phyloP scores from a whole-genome alignment of 2,888 invertebrate genomes.

The Melipona bicolor region DNA sequence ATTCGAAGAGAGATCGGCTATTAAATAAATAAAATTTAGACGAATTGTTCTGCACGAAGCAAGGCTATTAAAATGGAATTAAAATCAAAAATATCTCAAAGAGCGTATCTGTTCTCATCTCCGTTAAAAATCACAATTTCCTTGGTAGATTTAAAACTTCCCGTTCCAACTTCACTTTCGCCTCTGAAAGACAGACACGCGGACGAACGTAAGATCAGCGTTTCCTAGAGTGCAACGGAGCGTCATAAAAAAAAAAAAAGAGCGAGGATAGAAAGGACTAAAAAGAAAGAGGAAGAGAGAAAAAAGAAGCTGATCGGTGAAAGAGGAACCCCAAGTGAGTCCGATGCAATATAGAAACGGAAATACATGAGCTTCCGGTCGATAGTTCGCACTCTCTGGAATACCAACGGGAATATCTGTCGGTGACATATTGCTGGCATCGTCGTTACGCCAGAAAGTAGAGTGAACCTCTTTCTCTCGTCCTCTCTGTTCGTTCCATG shows the following conservation, averaged over 20 bases:
- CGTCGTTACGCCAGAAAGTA: conserved; percentile 76
- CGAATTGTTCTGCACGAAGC: no score
- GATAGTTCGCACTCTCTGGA: conserved; percentile 71
- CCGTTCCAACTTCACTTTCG: not conserved
- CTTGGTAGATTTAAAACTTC: not conserved
- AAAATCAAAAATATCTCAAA: no score
- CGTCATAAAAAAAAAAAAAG: not conserved
- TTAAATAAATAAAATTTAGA: no score
- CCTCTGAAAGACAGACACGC: not conserved
- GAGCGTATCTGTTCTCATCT: no score
- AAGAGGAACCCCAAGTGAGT: conserved; percentile 56
- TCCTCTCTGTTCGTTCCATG: conserved; percentile 27
- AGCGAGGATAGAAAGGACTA: not conserved
- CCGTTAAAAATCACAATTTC: not conserved
- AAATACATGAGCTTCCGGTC: conserved; percentile 77
- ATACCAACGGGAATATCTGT: conserved; percentile 78
- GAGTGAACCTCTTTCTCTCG: conserved; percentile 60
- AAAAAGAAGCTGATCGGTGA: conserved; percentile 8
- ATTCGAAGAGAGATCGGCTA: not conserved
- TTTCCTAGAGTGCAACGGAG: conserved; percentile 9
- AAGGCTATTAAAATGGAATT: no score
- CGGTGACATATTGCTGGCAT: conserved; percentile 81
- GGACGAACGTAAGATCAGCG: conserved; percentile 8
- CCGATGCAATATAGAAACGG: conserved; percentile 70
- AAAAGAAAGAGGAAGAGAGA: conserved; percentile 1